Percentiles rank a stretch among this genome's conserved stretches.
These are phyloP conservation scores for Squalus acanthias DNA, from an alignment of 2,797 vertebrate species.

Conservation along the genomic window DNA sequence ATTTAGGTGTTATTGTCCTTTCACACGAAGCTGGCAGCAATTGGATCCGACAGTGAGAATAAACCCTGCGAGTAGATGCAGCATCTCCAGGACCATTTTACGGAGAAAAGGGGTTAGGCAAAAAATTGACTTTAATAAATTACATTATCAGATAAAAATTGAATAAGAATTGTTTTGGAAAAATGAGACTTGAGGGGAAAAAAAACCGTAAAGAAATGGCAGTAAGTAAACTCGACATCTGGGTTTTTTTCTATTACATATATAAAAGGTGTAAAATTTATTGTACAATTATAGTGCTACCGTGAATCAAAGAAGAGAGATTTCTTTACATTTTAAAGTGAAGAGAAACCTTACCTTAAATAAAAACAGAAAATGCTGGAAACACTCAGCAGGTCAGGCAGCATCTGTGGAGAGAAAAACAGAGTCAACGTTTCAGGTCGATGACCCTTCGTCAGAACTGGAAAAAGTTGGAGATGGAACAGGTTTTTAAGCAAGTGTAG, in stretches of 20 bases:
- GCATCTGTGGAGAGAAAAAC: no score
- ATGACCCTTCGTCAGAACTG: no score
- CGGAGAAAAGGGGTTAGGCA: not conserved
- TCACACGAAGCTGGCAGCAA: not conserved
- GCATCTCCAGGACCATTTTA: not conserved
- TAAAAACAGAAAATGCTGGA: no score
- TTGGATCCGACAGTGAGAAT: conserved; percentile 5
- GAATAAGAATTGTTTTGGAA: conserved; percentile 1
- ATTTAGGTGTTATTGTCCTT: not conserved
- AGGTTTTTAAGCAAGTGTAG: no score
- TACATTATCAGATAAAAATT: not conserved
- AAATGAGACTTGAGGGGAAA: not conserved
- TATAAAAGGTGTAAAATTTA: not conserved
- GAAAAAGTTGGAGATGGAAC: no score
- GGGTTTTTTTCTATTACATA: not conserved
- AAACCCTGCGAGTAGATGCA: not conserved
- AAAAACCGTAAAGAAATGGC: not conserved
- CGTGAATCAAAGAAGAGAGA: not conserved
- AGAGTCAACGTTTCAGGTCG: no score
- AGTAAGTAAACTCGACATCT: not conserved
- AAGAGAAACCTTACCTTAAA: no score
- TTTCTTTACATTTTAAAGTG: not conserved
- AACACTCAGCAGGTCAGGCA: no score
- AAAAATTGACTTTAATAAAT: not conserved
- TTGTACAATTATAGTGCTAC: not conserved